Conservation (phyloP, 2,888 invertebrate species). For the Calephelis perditalis region DNA sequence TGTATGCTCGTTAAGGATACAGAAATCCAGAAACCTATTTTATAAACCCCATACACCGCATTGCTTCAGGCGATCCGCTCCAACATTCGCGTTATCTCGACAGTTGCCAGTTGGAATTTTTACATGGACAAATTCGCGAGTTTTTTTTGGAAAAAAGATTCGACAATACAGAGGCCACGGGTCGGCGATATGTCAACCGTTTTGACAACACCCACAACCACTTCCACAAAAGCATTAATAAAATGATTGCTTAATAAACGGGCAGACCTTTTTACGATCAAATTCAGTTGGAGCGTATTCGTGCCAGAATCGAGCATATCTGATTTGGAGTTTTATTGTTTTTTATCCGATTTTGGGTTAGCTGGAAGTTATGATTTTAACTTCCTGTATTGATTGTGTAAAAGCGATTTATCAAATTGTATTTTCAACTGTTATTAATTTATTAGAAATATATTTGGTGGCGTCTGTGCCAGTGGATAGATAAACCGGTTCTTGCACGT, state of each 20-base stretch:
- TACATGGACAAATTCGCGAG: slow-evolving; percentile 20
- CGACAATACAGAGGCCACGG: slow-evolving; percentile 15
- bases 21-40: slow-evolving; percentile 14
- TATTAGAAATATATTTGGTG: no score
- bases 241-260: slow-evolving; percentile 10
- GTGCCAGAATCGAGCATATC: slow-evolving; percentile 4
- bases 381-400: no score
- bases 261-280: slow-evolving; percentile 9
- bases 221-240: slow-evolving; percentile 8
- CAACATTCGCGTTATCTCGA: slow-evolving; percentile 28
- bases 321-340: slow-evolving; percentile 4
- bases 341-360: background rate
- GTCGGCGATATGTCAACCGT: slow-evolving; percentile 42
- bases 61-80: slow-evolving; percentile 23
- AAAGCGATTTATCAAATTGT: no score
- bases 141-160: slow-evolving; percentile 6
- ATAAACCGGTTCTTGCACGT: no score
- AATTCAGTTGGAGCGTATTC: slow-evolving; percentile 1
- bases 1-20: slow-evolving; percentile 18
- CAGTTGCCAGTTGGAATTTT: slow-evolving; percentile 26
- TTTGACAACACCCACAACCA: slow-evolving; percentile 10
- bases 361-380: no score
- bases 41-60: slow-evolving; percentile 18
- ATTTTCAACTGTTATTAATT: no score
- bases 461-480: no score